Evolutionary conservation across 2,888 invertebrate genomes (phyloP).

Genomic region (Coremacera marginata): DNA sequence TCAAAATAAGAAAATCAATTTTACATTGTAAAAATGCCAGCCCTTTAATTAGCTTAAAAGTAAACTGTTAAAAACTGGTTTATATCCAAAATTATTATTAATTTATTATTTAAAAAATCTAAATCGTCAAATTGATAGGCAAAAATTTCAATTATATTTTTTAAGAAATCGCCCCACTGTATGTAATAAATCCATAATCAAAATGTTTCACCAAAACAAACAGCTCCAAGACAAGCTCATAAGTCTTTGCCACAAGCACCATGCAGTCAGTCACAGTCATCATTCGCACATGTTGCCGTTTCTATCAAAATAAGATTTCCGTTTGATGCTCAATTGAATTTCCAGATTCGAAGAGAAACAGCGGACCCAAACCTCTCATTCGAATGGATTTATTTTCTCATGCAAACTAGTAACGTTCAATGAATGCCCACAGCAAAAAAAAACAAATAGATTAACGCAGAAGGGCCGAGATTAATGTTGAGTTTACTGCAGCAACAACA

Average conservation of each 20-base stretch:
- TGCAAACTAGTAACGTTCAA: constrained; percentile 18
- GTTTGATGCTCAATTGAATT: constrained; percentile 34
- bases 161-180: not conserved
- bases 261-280: not conserved
- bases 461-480: not conserved
- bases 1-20: no score
- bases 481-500: not conserved
- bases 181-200: constrained; percentile 3
- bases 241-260: not conserved
- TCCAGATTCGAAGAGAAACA: not conserved
- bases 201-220: not conserved
- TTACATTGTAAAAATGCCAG: no score
- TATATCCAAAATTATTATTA: no score
- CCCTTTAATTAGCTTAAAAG: no score
- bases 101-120: no score
- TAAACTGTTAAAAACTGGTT: no score
- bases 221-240: not conserved
- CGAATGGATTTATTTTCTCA: constrained; percentile 31
- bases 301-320: constrained; percentile 31
- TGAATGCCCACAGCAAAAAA: not conserved
- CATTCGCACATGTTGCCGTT: constrained; percentile 24
- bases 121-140: no score
- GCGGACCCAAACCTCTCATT: not conserved
- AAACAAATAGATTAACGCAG: not conserved
- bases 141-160: no score